A percentile compares a stretch with the other conserved stretches of the same genome.
These are phyloP conservation scores for Lasioglossum baleicum DNA, from an alignment of 1,140 invertebrate species.

Conservation along the genomic window DNA sequence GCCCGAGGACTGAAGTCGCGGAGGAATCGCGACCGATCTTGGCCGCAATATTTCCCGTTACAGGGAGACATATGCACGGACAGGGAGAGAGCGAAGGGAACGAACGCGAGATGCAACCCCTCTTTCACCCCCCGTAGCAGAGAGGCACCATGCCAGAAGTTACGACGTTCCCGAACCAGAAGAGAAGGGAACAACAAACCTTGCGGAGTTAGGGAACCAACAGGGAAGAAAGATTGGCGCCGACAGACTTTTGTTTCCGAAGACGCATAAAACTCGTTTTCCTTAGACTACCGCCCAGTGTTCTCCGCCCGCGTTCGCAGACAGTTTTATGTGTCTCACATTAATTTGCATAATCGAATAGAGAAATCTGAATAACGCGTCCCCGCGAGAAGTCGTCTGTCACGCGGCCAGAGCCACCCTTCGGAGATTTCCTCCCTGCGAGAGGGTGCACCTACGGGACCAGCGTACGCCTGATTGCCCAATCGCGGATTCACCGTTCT, in stretches of 20 bases:
- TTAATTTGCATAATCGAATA: conserved; percentile 80
- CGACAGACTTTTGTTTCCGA: conserved; percentile 77
- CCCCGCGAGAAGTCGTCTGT: conserved; percentile 65
- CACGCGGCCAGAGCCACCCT: conserved; percentile 47
- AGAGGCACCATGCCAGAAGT: conserved; percentile 57
- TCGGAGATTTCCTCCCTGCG: conserved; percentile 10
- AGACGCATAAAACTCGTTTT: conserved; percentile 76
- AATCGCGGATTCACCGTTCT: conserved; percentile 26
- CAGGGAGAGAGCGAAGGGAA: conserved; percentile 55
- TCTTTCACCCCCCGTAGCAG: not conserved
- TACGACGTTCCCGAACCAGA: conserved; percentile 45
- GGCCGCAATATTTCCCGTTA: conserved; percentile 65
- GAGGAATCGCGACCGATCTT: conserved; percentile 25
- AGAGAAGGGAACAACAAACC: conserved; percentile 19
- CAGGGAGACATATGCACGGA: conserved; percentile 68
- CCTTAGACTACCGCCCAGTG: not conserved
- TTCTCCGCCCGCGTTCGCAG: conserved; percentile 47
- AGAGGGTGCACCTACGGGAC: not conserved
- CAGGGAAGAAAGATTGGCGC: conserved; percentile 67
- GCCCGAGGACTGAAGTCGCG: not conserved
- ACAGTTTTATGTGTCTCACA: conserved; percentile 78
- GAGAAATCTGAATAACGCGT: conserved; percentile 77
- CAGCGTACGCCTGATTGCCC: conserved; percentile 45
- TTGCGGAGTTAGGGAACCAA: conserved; percentile 26
- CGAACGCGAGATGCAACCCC: not conserved